These are phyloP conservation scores for Microcebus lehilahytsara DNA, from an alignment of 2,113 vertebrate genomes.

Conservation along the genomic window DNA sequence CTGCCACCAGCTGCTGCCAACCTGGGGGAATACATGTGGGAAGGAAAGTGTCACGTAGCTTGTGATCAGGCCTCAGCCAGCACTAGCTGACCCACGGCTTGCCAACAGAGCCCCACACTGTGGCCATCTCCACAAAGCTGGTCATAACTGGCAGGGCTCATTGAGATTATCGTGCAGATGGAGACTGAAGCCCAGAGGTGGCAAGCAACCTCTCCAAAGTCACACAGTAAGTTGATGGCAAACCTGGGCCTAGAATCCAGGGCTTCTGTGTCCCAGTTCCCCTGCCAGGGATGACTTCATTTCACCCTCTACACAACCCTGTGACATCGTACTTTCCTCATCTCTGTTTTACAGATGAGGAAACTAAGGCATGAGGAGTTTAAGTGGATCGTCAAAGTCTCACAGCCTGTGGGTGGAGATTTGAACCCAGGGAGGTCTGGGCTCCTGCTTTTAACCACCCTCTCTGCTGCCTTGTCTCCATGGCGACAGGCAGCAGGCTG, in stretches of 20 bases:
- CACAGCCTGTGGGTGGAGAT: neutral
- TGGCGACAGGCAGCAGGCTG: conserved; percentile 59
- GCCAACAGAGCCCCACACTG: neutral
- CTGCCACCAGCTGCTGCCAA: neutral
- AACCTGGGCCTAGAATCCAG: neutral
- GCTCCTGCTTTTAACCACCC: neutral
- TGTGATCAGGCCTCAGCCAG: neutral
- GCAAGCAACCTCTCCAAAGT: neutral
- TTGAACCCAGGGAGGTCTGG: conserved; percentile 43
- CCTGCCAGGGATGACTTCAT: neutral
- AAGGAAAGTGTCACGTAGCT: neutral
- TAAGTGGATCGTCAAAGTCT: conserved; percentile 8
- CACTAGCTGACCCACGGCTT: neutral
- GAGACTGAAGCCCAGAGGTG: neutral
- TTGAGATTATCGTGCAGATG: neutral
- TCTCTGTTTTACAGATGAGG: conserved; percentile 41
- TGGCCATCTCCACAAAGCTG: neutral
- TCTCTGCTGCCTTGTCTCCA: conserved; percentile 47
- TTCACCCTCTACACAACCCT: neutral
- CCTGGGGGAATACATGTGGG: neutral
- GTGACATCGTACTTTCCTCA: neutral
- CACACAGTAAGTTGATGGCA: neutral
- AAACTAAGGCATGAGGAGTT: conserved; percentile 26
- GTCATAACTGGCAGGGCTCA: neutral
- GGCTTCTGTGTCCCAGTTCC: neutral